Conservation (phyloP, 2,888 invertebrate genomes). For the Therioaphis trifolii region DNA sequence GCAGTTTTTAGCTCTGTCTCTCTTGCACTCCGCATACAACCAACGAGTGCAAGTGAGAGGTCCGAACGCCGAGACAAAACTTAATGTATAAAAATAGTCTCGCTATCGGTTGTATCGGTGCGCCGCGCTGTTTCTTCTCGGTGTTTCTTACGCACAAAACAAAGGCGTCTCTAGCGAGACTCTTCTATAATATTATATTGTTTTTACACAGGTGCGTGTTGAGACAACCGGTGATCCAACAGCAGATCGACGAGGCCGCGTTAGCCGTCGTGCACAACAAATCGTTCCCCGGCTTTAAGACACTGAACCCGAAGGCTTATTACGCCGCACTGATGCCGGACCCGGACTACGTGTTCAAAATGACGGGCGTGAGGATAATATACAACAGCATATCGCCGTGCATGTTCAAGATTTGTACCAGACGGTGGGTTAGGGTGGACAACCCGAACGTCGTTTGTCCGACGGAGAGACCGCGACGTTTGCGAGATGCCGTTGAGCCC, state of each 20-base stretch:
- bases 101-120: too few species aligned
- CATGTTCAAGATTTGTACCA: too few species aligned
- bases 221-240: not conserved
- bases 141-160: too few species aligned
- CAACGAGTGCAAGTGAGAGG: not conserved
- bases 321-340: not conserved
- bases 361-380: not conserved
- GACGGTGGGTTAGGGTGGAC: too few species aligned
- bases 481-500: too few species aligned
- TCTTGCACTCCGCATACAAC: not conserved
- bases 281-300: constrained; percentile 10
- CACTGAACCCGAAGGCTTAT: not conserved
- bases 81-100: too few species aligned
- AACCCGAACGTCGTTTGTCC: too few species aligned
- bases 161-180: too few species aligned
- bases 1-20: not conserved
- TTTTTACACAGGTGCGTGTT: not conserved
- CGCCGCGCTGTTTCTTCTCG: too few species aligned
- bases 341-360: not conserved
- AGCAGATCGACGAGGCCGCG: not conserved
- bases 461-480: too few species aligned
- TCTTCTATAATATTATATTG: too few species aligned
- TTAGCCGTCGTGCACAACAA: not conserved
- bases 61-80: too few species aligned
- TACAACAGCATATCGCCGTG: not conserved